Evolutionary conservation across 1,140 invertebrate species (phyloP).

Genomic region (Epicauta chinensis): DNA sequence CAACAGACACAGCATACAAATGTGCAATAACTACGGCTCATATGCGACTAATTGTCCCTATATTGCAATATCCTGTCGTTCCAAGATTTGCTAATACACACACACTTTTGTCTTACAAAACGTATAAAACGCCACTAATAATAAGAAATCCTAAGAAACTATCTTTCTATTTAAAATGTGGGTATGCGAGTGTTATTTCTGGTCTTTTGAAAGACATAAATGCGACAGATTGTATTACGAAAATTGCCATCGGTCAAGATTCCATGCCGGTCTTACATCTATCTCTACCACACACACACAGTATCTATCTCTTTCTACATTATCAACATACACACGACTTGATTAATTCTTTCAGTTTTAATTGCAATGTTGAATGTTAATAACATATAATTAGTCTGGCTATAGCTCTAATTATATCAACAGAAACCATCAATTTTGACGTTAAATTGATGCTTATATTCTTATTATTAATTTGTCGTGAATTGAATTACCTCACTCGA

Average conservation of each 20-base stretch:
- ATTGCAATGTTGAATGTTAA: slow-evolving; percentile 16
- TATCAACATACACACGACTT: slow-evolving; percentile 4
- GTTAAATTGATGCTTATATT: slow-evolving; percentile 4
- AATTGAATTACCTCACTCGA: background rate
- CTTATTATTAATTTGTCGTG: slow-evolving; percentile 12
- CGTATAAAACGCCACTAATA: too few relatives aligned
- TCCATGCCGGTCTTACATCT: slow-evolving; percentile 1
- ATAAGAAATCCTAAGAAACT: slow-evolving; percentile 8
- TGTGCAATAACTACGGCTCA: slow-evolving; percentile 13
- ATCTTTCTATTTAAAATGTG: slow-evolving; percentile 7
- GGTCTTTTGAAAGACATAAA: slow-evolving; percentile 1
- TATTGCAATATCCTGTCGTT: slow-evolving; percentile 23
- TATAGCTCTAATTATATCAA: slow-evolving; percentile 9
- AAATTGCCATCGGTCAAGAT: slow-evolving; percentile 12
- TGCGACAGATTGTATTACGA: slow-evolving; percentile 6
- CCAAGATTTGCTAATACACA: too few relatives aligned
- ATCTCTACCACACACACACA: too few relatives aligned
- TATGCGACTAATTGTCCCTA: slow-evolving; percentile 22
- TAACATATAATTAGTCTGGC: slow-evolving; percentile 18
- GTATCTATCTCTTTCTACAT: too few relatives aligned
- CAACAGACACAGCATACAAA: slow-evolving; percentile 13
- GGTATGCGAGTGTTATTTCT: too few relatives aligned
- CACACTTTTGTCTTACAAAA: too few relatives aligned
- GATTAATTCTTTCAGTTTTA: slow-evolving; percentile 15
- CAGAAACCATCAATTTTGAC: slow-evolving; percentile 10